Evolutionary conservation across 2,113 vertebrate species (phyloP), one percentile per base, ranked within the genome.

Genomic region (Megalops atlanticus): DNA sequence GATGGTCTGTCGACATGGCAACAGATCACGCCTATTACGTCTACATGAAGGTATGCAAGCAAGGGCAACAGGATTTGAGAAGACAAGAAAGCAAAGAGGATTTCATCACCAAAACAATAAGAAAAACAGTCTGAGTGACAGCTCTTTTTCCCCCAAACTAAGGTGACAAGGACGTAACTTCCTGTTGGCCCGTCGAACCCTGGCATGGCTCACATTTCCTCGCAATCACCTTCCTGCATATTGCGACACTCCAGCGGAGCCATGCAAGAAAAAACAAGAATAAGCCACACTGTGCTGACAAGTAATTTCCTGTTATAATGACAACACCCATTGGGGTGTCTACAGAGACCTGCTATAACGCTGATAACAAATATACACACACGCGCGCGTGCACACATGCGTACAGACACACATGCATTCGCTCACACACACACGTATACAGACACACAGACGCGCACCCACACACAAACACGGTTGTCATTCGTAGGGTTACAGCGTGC

Each of bases 251-350:
- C 24, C 21, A 58, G 3, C n/a, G 52, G 21, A 24, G 21, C 52
- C 24, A 15, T 31, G n/a, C 58, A 64, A 64, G 58, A n/a, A 64
- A 64, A 31, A 64, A 64, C 58, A 64, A 64, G 58, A 64, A 64
- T 27, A 64, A 64, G 58, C 27, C 58, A 64, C 41, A 18, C 69
- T 24, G 18, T 40, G 45, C 68, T 27, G 69, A 80, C 69, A 80
- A 24, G 78, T 58, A 10, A 33, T 43, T 72, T 80, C 45, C 78
- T 80, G 78, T 73, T 52, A 27, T 27, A 70, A n/a, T 45, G 77
- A 38, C 77, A 45, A 70, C 64, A 79, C 77, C 77, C 77, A 39
- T 7, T 52, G 14, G 2, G 52, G 41, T 16, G 40, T 64, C 21
- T 73, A 52, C 33, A 18, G 21, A 39, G 35, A 1, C 3, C 18